These are phyloP conservation scores for Cydia fagiglandana DNA, from an alignment of 1,140 invertebrate species.

Conservation along the genomic window DNA sequence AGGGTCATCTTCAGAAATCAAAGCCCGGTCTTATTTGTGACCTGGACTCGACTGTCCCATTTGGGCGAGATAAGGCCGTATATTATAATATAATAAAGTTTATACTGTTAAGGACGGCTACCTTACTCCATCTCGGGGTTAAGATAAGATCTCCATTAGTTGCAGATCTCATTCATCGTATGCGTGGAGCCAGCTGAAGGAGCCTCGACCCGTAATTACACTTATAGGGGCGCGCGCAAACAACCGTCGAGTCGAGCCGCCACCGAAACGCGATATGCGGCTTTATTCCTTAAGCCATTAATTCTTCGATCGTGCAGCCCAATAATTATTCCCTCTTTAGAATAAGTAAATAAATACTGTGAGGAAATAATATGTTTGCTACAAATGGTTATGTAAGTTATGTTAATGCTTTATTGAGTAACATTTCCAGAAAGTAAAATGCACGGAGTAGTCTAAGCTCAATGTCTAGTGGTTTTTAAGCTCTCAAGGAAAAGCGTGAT, in stretches of 20 bases:
- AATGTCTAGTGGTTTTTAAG: conserved; percentile 16
- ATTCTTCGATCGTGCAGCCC: conserved; percentile 21
- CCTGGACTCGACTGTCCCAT: conserved; percentile 62
- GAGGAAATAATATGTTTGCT: background rate
- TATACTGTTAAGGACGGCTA: conserved; percentile 63
- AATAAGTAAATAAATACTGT: conserved; percentile 21
- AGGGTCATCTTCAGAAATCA: conserved; percentile 74
- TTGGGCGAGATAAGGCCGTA: conserved; percentile 65
- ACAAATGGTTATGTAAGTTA: background rate
- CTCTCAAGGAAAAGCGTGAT: conserved; percentile 24
- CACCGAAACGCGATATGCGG: conserved; percentile 52
- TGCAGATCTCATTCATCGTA: conserved; percentile 69
- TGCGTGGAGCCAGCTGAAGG: conserved; percentile 56
- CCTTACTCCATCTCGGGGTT: conserved; percentile 64
- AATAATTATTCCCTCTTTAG: conserved; percentile 21
- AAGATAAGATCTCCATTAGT: conserved; percentile 77
- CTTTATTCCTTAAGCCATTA: conserved; percentile 33
- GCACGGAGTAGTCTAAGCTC: conserved; percentile 5
- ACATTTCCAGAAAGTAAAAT: conserved; percentile 7
- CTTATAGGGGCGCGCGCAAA: conserved; percentile 52
- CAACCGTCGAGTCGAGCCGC: conserved; percentile 34
- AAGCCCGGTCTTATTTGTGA: conserved; percentile 75
- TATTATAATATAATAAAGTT: conserved; percentile 63
- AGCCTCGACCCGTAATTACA: conserved; percentile 63
- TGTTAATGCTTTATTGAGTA: background rate